A percentile compares a stretch with the other conserved stretches of the same genome.
These are phyloP conservation scores for Platycercus adscitus DNA, from an alignment of 2,113 vertebrate species.

Conservation along the genomic window DNA sequence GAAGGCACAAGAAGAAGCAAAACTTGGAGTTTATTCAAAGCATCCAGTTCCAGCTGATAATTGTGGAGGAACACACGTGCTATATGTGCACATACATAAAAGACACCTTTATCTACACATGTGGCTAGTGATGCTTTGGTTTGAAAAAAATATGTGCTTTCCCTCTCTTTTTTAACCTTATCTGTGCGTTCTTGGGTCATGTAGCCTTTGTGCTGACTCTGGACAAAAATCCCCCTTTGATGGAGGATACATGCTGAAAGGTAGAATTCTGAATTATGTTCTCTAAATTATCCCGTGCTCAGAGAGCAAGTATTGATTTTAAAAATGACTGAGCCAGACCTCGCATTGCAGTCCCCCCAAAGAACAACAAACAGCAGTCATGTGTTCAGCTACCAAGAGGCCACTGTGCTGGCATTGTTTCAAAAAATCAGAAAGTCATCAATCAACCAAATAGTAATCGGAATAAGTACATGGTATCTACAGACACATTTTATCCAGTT, in stretches of 20 bases:
- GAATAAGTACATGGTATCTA: constrained; percentile 75
- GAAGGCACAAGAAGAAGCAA: background rate
- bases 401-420: constrained; percentile 78
- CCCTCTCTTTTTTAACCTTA: constrained; percentile 73
- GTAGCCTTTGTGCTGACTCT: constrained; percentile 80
- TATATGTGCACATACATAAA: background rate
- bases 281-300: constrained; percentile 93
- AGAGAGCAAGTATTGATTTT: constrained; percentile 96
- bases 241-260: constrained; percentile 89
- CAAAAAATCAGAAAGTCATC: constrained; percentile 82
- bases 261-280: constrained; percentile 97
- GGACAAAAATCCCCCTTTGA: constrained; percentile 81
- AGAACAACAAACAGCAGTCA: constrained; percentile 78
- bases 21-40: background rate
- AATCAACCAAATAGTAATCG: constrained; percentile 75
- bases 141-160: constrained; percentile 16
- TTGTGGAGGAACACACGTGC: background rate
- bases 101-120: background rate
- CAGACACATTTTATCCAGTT: constrained; percentile 75
- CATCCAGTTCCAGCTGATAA: background rate
- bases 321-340: constrained; percentile 93
- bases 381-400: constrained; percentile 67
- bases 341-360: constrained; percentile 77
- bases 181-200: constrained; percentile 76
- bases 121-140: background rate